Conservation (phyloP, 2,888 invertebrate species). For the Beris morrisii region DNA sequence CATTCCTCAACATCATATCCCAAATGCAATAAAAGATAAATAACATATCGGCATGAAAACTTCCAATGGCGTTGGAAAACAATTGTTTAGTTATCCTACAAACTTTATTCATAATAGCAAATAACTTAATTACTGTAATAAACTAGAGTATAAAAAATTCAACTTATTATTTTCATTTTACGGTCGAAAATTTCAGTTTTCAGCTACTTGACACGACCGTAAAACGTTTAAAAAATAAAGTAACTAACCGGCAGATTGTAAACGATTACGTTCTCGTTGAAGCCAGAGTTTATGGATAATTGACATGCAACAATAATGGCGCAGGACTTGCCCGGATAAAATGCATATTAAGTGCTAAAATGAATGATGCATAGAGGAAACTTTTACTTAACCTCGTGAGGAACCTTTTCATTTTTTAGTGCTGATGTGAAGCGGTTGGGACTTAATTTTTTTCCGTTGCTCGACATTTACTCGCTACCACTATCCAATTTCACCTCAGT, state of each 20-base stretch:
- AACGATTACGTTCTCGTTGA: slow-evolving; percentile 20
- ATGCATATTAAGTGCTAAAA: slow-evolving; percentile 30
- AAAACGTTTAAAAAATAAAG: slow-evolving; percentile 25
- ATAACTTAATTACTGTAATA: too few species aligned
- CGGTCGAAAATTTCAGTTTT: not conserved
- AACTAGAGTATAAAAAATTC: too few species aligned
- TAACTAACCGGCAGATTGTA: slow-evolving; percentile 24
- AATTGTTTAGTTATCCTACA: too few species aligned
- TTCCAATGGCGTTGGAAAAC: too few species aligned
- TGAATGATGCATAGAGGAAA: slow-evolving; percentile 31
- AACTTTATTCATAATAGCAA: too few species aligned
- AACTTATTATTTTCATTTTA: too few species aligned
- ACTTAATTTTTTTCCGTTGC: not conserved
- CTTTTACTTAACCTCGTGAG: slow-evolving; percentile 1
- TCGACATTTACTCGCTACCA: not conserved
- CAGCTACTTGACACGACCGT: slow-evolving; percentile 20
- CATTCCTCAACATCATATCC: too few species aligned
- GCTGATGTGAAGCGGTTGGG: slow-evolving; percentile 1
- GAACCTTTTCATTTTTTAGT: slow-evolving; percentile 17
- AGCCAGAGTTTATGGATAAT: slow-evolving; percentile 28
- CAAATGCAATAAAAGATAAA: too few species aligned
- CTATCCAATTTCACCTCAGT: slow-evolving; percentile 20
- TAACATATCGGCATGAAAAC: too few species aligned
- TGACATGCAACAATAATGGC: slow-evolving; percentile 30
- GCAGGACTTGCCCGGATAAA: slow-evolving; percentile 18